A percentile compares a stretch with the other conserved stretches of the same genome.
phyloP scores from a whole-genome alignment of 2,888 invertebrate genomes.

The Lamellibrachia satsuma region DNA sequence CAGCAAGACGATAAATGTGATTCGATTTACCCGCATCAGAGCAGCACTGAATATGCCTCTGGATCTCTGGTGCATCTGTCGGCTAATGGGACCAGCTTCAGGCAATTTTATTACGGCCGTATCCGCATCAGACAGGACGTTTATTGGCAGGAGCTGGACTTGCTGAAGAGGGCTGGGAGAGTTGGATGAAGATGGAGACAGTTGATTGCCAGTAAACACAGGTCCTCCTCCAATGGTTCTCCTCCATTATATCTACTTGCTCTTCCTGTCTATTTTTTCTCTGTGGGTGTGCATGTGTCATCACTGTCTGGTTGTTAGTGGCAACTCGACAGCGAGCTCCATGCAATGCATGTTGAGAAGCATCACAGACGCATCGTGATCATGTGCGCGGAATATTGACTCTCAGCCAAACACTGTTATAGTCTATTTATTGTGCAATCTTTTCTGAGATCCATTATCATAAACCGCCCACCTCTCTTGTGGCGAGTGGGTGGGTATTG shows the following conservation, averaged over 20 bases:
- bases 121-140: not conserved
- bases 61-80: not conserved
- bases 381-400: not conserved
- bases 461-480: not conserved
- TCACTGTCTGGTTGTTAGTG: not conserved
- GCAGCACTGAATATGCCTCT: not conserved
- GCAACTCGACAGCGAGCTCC: not conserved
- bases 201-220: constrained; percentile 6
- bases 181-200: not conserved
- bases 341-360: not conserved
- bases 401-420: not conserved
- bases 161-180: not conserved
- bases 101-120: constrained; percentile 7
- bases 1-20: not conserved
- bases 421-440: not conserved
- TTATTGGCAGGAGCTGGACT: not conserved
- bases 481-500: not conserved
- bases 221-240: not conserved
- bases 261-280: not conserved
- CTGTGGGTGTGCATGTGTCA: not conserved
- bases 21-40: not conserved
- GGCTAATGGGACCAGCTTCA: not conserved
- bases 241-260: not conserved
- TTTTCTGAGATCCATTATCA: constrained; percentile 1
- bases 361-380: not conserved